phyloP scores from a whole-genome alignment of 2,113 vertebrate species.

The Bettongia penicillata region DNA sequence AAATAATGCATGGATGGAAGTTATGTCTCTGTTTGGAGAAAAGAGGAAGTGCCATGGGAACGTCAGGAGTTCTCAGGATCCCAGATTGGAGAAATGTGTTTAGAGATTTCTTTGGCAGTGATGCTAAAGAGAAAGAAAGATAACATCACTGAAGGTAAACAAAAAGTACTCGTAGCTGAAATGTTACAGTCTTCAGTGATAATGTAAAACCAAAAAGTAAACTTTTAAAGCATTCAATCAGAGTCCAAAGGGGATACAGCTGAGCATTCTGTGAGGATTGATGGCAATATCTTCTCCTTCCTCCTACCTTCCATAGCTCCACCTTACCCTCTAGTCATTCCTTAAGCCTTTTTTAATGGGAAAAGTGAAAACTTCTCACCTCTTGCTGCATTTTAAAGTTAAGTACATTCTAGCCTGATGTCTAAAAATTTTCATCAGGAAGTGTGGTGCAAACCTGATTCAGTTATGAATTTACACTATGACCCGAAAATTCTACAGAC shows the following conservation, averaged over 20 bases:
- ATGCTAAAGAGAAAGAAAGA: not conserved
- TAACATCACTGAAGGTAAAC: not conserved
- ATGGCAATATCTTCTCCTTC: not conserved
- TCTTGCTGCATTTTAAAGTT: not conserved
- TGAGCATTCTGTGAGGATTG: slow-evolving; percentile 1
- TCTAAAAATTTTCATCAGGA: slow-evolving; percentile 35
- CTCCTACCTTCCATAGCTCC: not conserved
- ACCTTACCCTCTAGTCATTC: slow-evolving; percentile 36
- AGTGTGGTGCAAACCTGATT: slow-evolving; percentile 16
- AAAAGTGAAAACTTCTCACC: slow-evolving; percentile 46
- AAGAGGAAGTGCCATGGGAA: not conserved
- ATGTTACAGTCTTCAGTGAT: slow-evolving; percentile 19
- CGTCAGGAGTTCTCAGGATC: not conserved
- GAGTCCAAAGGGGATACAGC: not conserved
- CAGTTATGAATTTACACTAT: slow-evolving; percentile 19
- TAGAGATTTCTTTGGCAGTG: not conserved
- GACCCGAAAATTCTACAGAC: slow-evolving; percentile 65
- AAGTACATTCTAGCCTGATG: slow-evolving; percentile 29
- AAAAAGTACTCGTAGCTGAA: not conserved
- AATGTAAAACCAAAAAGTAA: not conserved
- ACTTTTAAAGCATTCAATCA: not conserved
- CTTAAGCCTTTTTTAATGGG: slow-evolving; percentile 46
- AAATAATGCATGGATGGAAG: slow-evolving; percentile 58
- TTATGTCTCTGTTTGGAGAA: slow-evolving; percentile 31
- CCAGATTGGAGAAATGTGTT: slow-evolving; percentile 13